Conservation (phyloP, 2,888 invertebrate species). For the Cybosia mesomella region DNA sequence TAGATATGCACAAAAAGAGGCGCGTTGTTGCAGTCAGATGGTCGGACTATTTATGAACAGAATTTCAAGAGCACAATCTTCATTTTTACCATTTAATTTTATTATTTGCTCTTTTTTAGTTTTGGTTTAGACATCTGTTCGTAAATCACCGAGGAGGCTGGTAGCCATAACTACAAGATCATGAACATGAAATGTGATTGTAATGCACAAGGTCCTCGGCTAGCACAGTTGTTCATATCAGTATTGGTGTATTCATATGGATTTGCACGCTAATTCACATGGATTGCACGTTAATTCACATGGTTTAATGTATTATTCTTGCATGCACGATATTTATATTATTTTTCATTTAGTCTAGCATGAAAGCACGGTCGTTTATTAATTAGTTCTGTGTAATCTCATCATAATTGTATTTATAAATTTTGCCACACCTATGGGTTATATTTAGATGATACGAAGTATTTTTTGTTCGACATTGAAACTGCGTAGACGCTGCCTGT, state of each 20-base stretch:
- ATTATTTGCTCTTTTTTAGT: conserved; percentile 57
- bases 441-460: conserved; percentile 35
- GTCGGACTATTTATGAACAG: conserved; percentile 66
- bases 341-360: conserved; percentile 25
- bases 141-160: conserved; percentile 61
- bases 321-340: conserved; percentile 48
- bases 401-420: conserved; percentile 22
- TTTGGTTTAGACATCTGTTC: conserved; percentile 58
- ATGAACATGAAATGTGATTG: conserved; percentile 56
- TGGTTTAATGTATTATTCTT: conserved; percentile 36
- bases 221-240: conserved; percentile 56
- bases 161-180: conserved; percentile 71
- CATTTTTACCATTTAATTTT: conserved; percentile 33
- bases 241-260: conserved; percentile 41
- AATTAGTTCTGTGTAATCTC: conserved; percentile 14
- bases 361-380: conserved; percentile 20
- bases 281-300: conserved; percentile 44
- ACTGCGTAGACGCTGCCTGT: conserved; percentile 49
- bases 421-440: conserved; percentile 25
- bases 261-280: conserved; percentile 43
- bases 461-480: conserved; percentile 56
- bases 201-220: conserved; percentile 67
- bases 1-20: conserved; percentile 23
- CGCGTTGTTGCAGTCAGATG: conserved; percentile 51
- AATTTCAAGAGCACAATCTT: conserved; percentile 42